Conservation (phyloP, 2,113 vertebrate species). For the Nettapus auritus region DNA sequence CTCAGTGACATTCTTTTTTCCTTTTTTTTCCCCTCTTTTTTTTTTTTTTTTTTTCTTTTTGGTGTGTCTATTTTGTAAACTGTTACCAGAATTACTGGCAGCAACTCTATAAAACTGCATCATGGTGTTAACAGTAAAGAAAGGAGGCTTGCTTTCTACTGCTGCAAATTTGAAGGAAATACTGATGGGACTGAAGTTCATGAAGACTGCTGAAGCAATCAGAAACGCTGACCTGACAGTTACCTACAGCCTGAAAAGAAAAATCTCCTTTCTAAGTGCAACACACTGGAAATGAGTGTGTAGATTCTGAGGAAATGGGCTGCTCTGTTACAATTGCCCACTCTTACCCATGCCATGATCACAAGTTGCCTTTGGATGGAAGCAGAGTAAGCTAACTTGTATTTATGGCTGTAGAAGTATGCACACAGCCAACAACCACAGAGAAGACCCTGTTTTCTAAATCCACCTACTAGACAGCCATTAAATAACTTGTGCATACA, state of each 20-base stretch:
- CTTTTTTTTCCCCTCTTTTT: not conserved
- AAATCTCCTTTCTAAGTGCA: not conserved
- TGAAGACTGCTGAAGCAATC: not conserved
- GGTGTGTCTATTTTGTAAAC: not conserved
- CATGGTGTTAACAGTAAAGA: not conserved
- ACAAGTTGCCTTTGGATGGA: not conserved
- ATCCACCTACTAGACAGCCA: not conserved
- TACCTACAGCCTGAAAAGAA: not conserved
- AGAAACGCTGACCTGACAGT: not conserved
- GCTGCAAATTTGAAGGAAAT: not conserved
- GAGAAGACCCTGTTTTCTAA: not conserved
- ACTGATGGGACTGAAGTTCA: not conserved
- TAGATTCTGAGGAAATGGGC: not conserved
- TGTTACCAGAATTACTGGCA: not conserved
- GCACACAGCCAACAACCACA: not conserved
- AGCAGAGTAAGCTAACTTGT: not conserved
- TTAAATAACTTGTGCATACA: not conserved
- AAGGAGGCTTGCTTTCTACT: not conserved
- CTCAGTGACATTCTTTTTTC: accelerated
- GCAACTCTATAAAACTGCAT: not conserved
- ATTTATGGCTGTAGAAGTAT: not conserved
- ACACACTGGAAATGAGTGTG: accelerated
- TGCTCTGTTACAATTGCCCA: not conserved
- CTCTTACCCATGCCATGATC: accelerated
- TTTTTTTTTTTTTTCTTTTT: accelerated